Evolutionary conservation across 2,888 invertebrate genomes (phyloP), one percentile per base, ranked within the genome.

Genomic region (Eristalinus aeneus): DNA sequence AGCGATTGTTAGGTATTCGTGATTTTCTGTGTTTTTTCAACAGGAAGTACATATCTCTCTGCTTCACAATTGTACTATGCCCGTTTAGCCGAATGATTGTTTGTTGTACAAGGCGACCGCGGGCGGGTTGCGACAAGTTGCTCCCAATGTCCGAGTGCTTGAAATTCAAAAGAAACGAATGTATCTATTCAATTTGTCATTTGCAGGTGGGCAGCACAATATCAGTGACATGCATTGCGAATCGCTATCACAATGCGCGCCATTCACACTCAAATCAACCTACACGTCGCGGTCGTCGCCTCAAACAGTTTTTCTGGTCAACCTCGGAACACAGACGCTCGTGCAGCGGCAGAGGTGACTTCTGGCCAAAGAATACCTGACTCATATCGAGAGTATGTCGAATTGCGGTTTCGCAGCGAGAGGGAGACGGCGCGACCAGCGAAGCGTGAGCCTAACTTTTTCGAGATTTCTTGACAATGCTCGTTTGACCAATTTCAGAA

Each of bases 1-100:
- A 80, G 61, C 78, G 56, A 75, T 71, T 71, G 65, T 79, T 56
- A 74, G 65, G 32, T 23, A 68, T 63, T 60, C 46, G 32, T 31
- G 9, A 34, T 12, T 69, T 12, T 60, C 46, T 46, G 9, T 27
- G 56, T 22, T 56, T 84, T 77, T 68, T 67, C 20, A 63, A 64
- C 64, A 85, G 85, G 80, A 85, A 85, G 16, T 46, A 16, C 16
- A 80, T 80, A 71, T 73, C 46, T 64, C 34, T 56, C 22, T 36
- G 63, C 64, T n/a, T n/a, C n/a, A n/a, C n/a, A 27, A 69, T 73
- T 69, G 67, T 72, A 73, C 80, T 54, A 76, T 76, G 80, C 80
- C 80, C 80, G 76, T 64, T 76, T 69, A 54, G 56, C 56, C 67
- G 54, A 84, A 80, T 76, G 71, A 61, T 31, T 78, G 34, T 56